phyloP scores from a whole-genome alignment of 2,797 vertebrate species.

The Oreortyx pictus region DNA sequence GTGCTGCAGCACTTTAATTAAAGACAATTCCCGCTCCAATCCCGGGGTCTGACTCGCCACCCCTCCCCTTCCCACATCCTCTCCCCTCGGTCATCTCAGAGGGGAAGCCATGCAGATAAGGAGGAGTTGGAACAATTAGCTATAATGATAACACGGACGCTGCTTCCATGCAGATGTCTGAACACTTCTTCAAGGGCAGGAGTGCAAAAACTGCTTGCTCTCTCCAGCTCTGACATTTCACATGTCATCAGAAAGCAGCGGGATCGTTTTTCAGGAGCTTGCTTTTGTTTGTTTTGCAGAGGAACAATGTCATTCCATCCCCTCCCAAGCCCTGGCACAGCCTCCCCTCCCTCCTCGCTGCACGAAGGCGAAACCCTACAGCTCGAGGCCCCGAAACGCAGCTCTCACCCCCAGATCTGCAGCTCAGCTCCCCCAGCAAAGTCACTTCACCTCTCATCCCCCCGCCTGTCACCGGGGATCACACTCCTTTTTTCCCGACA shows the following conservation, averaged over 20 bases:
- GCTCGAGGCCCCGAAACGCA: background rate
- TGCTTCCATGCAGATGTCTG: constrained; percentile 13
- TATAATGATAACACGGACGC: background rate
- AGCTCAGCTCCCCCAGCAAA: background rate
- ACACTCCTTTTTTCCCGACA: constrained; percentile 59
- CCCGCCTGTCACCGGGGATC: constrained; percentile 4
- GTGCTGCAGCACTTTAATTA: constrained; percentile 62
- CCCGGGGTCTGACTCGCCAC: constrained; percentile 35
- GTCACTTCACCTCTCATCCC: constrained; percentile 19
- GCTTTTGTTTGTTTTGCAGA: background rate
- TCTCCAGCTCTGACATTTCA: background rate
- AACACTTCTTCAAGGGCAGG: constrained; percentile 5
- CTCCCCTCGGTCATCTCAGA: background rate
- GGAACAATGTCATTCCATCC: accelerated
- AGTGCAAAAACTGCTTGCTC: accelerated
- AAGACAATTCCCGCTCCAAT: constrained; percentile 59
- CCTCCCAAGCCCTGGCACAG: background rate
- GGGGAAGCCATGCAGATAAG: constrained; percentile 32
- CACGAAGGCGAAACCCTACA: background rate
- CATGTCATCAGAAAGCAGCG: background rate
- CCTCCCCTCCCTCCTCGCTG: too few relatives aligned
- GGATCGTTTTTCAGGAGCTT: background rate
- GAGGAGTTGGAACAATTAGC: constrained; percentile 29
- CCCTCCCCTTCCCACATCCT: background rate
- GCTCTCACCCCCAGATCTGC: background rate